Conservation (phyloP, 37 sponge, comb jelly and placozoan genomes). For the Agelas oroides region DNA sequence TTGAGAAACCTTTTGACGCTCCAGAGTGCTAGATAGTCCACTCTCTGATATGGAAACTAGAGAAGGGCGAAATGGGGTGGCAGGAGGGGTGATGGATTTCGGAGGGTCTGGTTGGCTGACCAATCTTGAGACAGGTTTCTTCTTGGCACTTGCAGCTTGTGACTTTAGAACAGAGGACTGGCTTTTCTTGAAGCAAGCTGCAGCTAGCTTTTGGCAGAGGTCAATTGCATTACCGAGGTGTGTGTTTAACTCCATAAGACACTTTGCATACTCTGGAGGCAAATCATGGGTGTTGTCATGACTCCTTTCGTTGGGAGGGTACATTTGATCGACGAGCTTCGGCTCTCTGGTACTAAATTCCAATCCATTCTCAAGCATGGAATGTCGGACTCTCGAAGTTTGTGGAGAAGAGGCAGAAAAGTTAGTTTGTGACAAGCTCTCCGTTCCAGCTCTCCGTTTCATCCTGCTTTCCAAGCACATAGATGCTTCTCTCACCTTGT, state of each 20-base stretch:
- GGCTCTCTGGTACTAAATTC: not conserved
- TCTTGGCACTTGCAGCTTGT: not conserved
- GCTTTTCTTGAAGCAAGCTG: constrained; percentile 38
- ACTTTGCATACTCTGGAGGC: not conserved
- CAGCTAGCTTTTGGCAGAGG: constrained; percentile 52
- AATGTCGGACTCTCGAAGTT: not conserved
- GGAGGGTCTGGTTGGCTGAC: not conserved
- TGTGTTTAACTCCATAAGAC: constrained; percentile 4
- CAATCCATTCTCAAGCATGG: constrained; percentile 11
- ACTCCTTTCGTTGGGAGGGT: not conserved
- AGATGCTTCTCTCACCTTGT: constrained; percentile 16
- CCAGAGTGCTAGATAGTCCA: too few relatives aligned
- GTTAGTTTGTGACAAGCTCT: not conserved
- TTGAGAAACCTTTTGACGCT: too few relatives aligned
- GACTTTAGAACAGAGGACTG: not conserved
- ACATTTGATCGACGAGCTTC: constrained; percentile 31
- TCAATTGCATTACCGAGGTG: constrained; percentile 37
- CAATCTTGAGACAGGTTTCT: not conserved
- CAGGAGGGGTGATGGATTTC: not conserved
- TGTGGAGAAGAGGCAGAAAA: too few relatives aligned
- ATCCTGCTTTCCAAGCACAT: constrained; percentile 10
- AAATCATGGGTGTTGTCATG: not conserved
- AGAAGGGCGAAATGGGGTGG: too few relatives aligned
- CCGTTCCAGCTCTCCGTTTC: not conserved
- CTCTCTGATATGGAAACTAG: too few relatives aligned